Evolutionary conservation across 2,113 vertebrate genomes (phyloP).

Genomic region (Carettochelys insculpta): DNA sequence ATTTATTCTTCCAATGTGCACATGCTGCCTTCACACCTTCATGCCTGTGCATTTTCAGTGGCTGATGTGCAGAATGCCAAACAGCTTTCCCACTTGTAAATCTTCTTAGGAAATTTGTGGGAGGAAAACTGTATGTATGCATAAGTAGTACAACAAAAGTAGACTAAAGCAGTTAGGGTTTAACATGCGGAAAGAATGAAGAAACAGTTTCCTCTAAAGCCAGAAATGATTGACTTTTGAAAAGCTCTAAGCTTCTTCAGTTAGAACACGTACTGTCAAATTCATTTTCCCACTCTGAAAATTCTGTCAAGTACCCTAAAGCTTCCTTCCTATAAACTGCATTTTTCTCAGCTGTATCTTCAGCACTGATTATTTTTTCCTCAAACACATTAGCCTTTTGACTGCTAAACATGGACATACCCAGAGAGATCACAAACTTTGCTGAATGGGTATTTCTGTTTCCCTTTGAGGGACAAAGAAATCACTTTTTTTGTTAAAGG

Average conservation of each 20-base stretch:
- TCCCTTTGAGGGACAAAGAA: background rate
- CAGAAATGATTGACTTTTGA: slow-evolving; percentile 32
- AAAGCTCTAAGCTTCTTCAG: slow-evolving; percentile 11
- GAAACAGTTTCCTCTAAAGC: background rate
- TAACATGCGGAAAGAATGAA: background rate
- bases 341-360: slow-evolving; percentile 1
- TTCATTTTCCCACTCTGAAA: slow-evolving; percentile 45
- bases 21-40: background rate
- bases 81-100: background rate
- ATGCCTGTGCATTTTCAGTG: background rate
- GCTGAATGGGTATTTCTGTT: background rate
- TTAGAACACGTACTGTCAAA: slow-evolving; percentile 45
- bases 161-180: background rate
- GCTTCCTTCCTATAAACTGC: slow-evolving; percentile 28
- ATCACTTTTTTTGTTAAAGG: background rate
- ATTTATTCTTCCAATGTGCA: background rate
- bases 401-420: background rate
- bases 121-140: fast-evolving
- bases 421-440: background rate
- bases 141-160: background rate
- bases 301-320: slow-evolving; percentile 41
- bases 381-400: slow-evolving; percentile 12
- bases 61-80: background rate
- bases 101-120: background rate
- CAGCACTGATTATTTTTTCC: slow-evolving; percentile 1